phyloP scores from a whole-genome alignment of 2,113 vertebrate species.

The Gymnarchus niloticus region DNA sequence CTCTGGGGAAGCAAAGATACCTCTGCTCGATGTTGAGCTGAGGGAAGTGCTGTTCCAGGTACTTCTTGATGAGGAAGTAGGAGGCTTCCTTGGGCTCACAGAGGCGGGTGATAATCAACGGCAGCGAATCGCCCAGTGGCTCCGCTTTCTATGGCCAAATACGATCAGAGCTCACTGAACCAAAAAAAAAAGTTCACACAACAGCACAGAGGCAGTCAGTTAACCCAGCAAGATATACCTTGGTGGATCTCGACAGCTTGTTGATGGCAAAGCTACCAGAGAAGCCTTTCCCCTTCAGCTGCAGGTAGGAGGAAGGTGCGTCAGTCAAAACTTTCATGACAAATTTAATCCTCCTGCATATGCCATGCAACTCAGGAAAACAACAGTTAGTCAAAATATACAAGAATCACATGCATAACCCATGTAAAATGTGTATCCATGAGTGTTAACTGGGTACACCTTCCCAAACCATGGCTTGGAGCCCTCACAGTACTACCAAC shows the following conservation, averaged over 20 bases:
- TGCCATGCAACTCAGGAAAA: background rate
- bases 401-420: background rate
- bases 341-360: background rate
- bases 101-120: slow-evolving; percentile 90
- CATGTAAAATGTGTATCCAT: background rate
- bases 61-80: slow-evolving; percentile 94
- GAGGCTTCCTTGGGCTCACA: slow-evolving; percentile 98
- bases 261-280: slow-evolving; percentile 89
- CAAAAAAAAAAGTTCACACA: background rate
- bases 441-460: background rate
- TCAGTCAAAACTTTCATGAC: background rate
- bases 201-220: background rate
- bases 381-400: background rate
- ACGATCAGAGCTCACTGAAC: background rate
- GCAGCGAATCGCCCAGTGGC: slow-evolving; percentile 84
- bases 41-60: slow-evolving; percentile 90
- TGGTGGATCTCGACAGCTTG: slow-evolving; percentile 67
- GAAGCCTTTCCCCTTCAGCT: slow-evolving; percentile 92
- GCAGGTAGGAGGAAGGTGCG: background rate
- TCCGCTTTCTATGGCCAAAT: slow-evolving; percentile 54
- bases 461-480: background rate
- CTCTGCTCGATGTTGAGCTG: slow-evolving; percentile 84
- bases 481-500: background rate
- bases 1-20: slow-evolving; percentile 33
- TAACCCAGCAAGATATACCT: slow-evolving; percentile 59